Evolutionary conservation across 2,888 invertebrate genomes (phyloP).

Genomic region (Xylota sylvarum): DNA sequence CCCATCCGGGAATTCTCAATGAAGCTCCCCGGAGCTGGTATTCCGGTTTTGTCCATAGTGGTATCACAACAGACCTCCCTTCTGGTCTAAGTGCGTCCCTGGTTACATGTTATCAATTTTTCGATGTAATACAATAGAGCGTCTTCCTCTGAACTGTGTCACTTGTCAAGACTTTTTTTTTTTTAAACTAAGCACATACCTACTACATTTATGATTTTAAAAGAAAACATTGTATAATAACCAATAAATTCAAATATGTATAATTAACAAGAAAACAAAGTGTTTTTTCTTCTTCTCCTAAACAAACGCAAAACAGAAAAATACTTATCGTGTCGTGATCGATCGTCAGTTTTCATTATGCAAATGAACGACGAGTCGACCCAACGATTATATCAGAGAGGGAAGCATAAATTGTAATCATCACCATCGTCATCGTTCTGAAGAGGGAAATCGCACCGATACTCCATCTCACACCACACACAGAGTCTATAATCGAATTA

Average conservation of each 20-base stretch:
- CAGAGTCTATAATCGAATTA: constrained; percentile 44
- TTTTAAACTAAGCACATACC: too few relatives aligned
- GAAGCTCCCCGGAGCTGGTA: too few relatives aligned
- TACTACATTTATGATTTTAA: background rate
- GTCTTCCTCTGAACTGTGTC: too few relatives aligned
- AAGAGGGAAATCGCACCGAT: constrained; percentile 49
- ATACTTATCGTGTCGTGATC: constrained; percentile 42
- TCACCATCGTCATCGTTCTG: constrained; percentile 31
- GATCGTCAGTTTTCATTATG: constrained; percentile 58
- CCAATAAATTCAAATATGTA: constrained; percentile 1
- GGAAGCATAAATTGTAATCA: constrained; percentile 23
- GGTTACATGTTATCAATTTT: too few relatives aligned
- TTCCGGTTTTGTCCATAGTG: too few relatives aligned
- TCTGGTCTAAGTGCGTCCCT: too few relatives aligned
- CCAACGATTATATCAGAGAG: constrained; percentile 60
- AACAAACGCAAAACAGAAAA: constrained; percentile 11
- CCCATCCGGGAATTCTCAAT: too few relatives aligned
- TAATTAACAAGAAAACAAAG: constrained; percentile 15
- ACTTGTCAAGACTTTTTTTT: too few relatives aligned
- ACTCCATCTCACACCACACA: constrained; percentile 13
- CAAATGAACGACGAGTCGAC: constrained; percentile 50
- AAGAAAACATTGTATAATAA: constrained; percentile 26
- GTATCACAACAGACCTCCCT: too few relatives aligned
- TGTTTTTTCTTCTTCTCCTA: constrained; percentile 14
- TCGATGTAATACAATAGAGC: too few relatives aligned